phyloP scores from a whole-genome alignment of 1,140 invertebrate genomes.

The Bombus ignitus region DNA sequence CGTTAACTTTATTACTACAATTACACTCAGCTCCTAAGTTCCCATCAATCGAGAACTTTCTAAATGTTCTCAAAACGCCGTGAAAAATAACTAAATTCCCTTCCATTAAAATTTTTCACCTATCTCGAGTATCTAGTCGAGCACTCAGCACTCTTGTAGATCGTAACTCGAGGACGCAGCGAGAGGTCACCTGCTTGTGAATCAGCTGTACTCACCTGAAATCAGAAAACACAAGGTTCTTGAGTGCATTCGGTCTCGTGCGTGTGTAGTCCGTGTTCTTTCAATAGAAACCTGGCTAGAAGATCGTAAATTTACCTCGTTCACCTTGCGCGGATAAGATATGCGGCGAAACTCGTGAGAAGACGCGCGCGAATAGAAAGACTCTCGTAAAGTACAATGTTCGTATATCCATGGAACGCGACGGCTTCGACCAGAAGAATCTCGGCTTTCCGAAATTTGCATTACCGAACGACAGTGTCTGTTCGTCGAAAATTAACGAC shows the following conservation, averaged over 20 bases:
- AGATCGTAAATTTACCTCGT: slow-evolving; percentile 64
- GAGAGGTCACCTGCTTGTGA: not conserved
- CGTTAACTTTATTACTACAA: not conserved
- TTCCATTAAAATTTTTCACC: slow-evolving; percentile 3
- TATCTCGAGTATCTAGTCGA: not conserved
- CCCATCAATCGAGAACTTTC: not conserved
- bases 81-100: not conserved
- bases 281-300: slow-evolving; percentile 50
- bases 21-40: not conserved
- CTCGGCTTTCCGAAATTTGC: slow-evolving; percentile 44
- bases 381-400: slow-evolving; percentile 49
- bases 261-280: slow-evolving; percentile 28
- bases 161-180: slow-evolving; percentile 29
- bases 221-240: slow-evolving; percentile 47
- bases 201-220: slow-evolving; percentile 49
- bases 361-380: slow-evolving; percentile 46
- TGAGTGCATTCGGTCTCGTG: slow-evolving; percentile 31
- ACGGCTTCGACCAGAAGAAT: not conserved
- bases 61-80: not conserved
- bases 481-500: slow-evolving; percentile 28
- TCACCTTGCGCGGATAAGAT: slow-evolving; percentile 67
- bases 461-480: slow-evolving; percentile 22
- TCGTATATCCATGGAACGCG: slow-evolving; percentile 30
- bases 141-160: not conserved
- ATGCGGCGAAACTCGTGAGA: slow-evolving; percentile 54